Evolutionary conservation across 1,140 invertebrate species (phyloP), one percentile per base, ranked within the genome.

Genomic region (Pseudomyrmex dendroicus): DNA sequence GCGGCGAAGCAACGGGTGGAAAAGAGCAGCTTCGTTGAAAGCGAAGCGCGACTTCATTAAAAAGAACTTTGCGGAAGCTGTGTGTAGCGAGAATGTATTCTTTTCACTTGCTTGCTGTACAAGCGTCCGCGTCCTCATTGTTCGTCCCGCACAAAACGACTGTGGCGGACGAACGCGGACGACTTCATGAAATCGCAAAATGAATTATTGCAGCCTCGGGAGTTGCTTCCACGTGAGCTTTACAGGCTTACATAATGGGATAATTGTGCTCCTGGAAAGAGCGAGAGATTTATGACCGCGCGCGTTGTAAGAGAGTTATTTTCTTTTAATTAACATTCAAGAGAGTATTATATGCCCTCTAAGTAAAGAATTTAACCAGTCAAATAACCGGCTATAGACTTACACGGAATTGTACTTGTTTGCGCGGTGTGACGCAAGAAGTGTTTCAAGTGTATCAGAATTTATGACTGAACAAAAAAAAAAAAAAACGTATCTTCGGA

Each of bases 171-270:
- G 76, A 70, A 48, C 44, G 64, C 76, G 17, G 66, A 80, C 66
- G 76, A 80, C 76, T 80, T 80, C 54, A 80, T 80, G 66, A 80
- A 80, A 80, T 72, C 66, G n/a, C 61, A 80, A 80, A 80, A 80
- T 80, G 76, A 80, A 80, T 80, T 80, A 80, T 72, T 72, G 13
- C 66, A 59, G 76, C 54, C 66, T 22, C 44, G 54, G 44, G 76
- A 80, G 66, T 72, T 50, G 50, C n/a, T 48, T 25, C 46, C 54
- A 70, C 48, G 20, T 56, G 76, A 59, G 76, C 54, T 68, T 72
- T 70, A 59, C 76, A 70, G 48, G 56, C 66, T 54, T 52, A 48
- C 50, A 72, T 80, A 80, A 80, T 80, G 76, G 46, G 76, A 80
- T 80, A 80, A 70, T 80, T 66, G 66, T 59, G 76, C 66, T 70